A percentile compares a stretch with the other conserved stretches of the same genome.
Evolutionary conservation across 2,113 vertebrate species (phyloP).

Genomic region (Mungos mungo): DNA sequence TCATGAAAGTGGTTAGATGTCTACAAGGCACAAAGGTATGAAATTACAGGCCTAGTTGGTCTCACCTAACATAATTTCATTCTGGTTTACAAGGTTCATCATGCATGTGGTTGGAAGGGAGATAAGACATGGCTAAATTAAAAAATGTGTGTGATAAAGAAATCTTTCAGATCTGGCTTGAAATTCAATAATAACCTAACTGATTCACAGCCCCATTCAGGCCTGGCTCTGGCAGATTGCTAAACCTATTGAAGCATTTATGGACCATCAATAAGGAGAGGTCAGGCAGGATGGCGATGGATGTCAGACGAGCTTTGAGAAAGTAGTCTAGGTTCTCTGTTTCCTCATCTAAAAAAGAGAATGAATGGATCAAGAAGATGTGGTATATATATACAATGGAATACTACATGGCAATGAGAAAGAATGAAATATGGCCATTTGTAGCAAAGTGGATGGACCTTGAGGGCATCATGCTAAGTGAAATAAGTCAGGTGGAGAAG

Average conservation of each 20-base stretch:
- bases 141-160: not conserved
- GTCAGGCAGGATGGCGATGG: accelerated
- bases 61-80: constrained; percentile 25
- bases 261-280: not conserved
- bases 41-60: not conserved
- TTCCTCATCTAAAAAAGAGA: not conserved
- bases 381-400: too few relatives aligned
- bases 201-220: not conserved
- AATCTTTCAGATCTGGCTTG: constrained; percentile 3
- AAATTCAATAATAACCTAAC: not conserved
- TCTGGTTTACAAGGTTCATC: constrained; percentile 17
- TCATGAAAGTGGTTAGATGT: not conserved
- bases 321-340: not conserved
- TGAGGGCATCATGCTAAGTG: too few relatives aligned
- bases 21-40: not conserved
- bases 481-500: too few relatives aligned
- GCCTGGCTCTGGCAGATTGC: not conserved
- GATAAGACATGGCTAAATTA: constrained; percentile 22
- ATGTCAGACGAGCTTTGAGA: not conserved
- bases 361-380: too few relatives aligned
- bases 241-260: not conserved
- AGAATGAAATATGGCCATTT: too few relatives aligned
- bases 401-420: too few relatives aligned
- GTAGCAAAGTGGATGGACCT: too few relatives aligned
- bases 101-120: not conserved